These are phyloP conservation scores for Falco naumanni DNA, from an alignment of 2,797 vertebrate species.

Conservation along the genomic window DNA sequence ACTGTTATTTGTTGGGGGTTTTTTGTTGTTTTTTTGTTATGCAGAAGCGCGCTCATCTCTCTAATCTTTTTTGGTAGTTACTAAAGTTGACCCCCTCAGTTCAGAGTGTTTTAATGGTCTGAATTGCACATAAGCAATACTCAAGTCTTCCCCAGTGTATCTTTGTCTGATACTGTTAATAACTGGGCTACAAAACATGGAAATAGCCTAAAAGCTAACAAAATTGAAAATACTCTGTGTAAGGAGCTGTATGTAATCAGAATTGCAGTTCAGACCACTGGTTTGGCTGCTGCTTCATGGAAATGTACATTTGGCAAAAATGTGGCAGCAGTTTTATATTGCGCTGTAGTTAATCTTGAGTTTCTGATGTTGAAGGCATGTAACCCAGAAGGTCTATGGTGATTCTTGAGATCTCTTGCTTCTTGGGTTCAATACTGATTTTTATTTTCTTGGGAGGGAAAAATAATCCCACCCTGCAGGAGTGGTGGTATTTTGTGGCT, in stretches of 20 bases:
- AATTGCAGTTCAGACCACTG: not conserved
- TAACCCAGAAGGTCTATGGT: not conserved
- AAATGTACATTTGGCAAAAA: not conserved
- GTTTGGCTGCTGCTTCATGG: not conserved
- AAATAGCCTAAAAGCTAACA: not conserved
- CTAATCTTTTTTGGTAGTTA: not conserved
- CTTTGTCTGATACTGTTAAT: constrained; percentile 10
- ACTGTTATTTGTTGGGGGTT: not conserved
- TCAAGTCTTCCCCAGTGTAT: not conserved
- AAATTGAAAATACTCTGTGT: not conserved
- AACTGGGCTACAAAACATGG: constrained; percentile 4
- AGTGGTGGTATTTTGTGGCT: not conserved
- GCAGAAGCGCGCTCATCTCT: not conserved
- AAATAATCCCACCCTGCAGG: not conserved
- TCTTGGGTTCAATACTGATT: not conserved
- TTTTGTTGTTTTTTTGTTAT: not conserved
- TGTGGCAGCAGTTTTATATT: not conserved
- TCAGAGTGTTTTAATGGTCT: constrained; percentile 5
- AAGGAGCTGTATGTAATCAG: not conserved
- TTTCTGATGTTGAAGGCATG: not conserved
- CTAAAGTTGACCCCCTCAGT: not conserved
- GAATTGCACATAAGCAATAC: constrained; percentile 2
- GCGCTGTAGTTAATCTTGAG: not conserved
- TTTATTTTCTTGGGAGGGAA: not conserved
- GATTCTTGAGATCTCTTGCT: not conserved